phyloP scores from a whole-genome alignment of 2,888 invertebrate species.

The Meteorus cinctellus region DNA sequence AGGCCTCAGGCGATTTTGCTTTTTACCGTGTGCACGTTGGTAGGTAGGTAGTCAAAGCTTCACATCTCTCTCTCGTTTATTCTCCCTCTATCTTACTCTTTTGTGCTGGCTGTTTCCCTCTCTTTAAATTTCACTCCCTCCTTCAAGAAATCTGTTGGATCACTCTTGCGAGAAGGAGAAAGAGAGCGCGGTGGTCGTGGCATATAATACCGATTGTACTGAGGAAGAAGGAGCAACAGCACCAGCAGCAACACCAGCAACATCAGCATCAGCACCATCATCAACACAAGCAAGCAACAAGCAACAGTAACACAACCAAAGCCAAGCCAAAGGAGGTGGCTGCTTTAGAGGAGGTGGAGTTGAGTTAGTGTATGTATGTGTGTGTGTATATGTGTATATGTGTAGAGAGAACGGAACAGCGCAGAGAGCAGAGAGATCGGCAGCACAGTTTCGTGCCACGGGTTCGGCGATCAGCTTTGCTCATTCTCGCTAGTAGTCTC shows the following conservation, averaged over 20 bases:
- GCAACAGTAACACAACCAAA: constrained; percentile 19
- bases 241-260: constrained; percentile 4
- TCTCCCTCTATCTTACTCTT: constrained; percentile 25
- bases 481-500: constrained; percentile 36
- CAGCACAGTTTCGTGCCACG: constrained; percentile 66
- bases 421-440: constrained; percentile 61
- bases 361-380: constrained; percentile 14
- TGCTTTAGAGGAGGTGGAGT: constrained; percentile 41
- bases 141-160: constrained; percentile 15
- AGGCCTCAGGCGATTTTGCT: constrained; percentile 67
- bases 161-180: constrained; percentile 15
- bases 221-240: constrained; percentile 18
- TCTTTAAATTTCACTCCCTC: constrained; percentile 25
- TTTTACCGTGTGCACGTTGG: constrained; percentile 56
- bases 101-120: constrained; percentile 14
- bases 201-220: constrained; percentile 10
- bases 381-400: neutral
- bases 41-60: constrained; percentile 38
- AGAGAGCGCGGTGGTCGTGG: neutral
- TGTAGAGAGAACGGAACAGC: constrained; percentile 40
- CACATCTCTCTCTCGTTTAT: constrained; percentile 36
- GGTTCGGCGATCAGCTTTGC: constrained; percentile 39
- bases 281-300: constrained; percentile 21
- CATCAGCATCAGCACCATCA: neutral
- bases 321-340: constrained; percentile 23